Conservation (phyloP, 2,888 invertebrate genomes). For the Steinernema hermaphroditum region DNA sequence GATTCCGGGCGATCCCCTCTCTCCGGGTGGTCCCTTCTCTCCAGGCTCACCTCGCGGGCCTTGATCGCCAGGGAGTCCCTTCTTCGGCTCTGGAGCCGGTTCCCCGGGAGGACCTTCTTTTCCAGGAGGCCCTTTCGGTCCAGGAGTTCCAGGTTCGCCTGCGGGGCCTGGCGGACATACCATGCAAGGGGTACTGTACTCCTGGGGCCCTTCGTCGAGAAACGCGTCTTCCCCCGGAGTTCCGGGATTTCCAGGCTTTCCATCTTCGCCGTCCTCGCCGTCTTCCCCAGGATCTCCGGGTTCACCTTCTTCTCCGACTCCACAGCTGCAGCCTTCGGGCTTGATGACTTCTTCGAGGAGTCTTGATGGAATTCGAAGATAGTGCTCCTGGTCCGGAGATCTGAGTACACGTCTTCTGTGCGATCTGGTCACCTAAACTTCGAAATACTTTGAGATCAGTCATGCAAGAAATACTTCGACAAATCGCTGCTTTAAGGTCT, state of each 20-base stretch:
- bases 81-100: neutral
- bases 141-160: neutral
- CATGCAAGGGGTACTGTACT: neutral
- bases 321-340: conserved; percentile 13
- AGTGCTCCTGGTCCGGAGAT: neutral
- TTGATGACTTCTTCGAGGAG: neutral
- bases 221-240: conserved; percentile 5
- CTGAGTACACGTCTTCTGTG: neutral
- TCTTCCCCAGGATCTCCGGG: conserved; percentile 7
- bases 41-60: neutral
- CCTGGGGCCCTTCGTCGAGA: conserved; percentile 11
- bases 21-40: neutral
- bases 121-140: neutral
- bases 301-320: conserved; percentile 5
- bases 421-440: neutral
- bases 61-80: neutral
- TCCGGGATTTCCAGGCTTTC: neutral
- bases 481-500: neutral
- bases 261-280: conserved; percentile 15
- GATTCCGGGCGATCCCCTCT: neutral
- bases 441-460: neutral
- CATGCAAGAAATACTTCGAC: neutral
- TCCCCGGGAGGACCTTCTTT: conserved; percentile 1
- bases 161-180: conserved; percentile 11
- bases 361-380: neutral